These are phyloP conservation scores for Tyrophagus putrescentiae DNA, from an alignment of 1,140 invertebrate species.

Conservation along the genomic window DNA sequence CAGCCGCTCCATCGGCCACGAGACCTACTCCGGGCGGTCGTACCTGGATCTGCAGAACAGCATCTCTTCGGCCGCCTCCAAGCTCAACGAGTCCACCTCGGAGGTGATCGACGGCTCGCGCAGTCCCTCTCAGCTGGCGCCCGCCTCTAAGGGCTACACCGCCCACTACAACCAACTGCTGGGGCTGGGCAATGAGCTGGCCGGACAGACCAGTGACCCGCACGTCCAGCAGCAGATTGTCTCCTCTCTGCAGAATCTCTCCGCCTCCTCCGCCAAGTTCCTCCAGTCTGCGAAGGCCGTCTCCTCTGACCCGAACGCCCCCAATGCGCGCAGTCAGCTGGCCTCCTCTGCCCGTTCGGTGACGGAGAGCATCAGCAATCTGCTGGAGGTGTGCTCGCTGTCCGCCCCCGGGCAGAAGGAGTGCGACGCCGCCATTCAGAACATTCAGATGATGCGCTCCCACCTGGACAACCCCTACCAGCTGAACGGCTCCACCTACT, in stretches of 20 bases:
- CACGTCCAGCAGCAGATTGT: slow-evolving; percentile 61
- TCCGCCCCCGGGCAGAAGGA: slow-evolving; percentile 81
- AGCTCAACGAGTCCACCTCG: slow-evolving; percentile 62
- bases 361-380: slow-evolving; percentile 78
- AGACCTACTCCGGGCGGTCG: slow-evolving; percentile 51
- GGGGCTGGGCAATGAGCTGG: slow-evolving; percentile 61
- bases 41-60: slow-evolving; percentile 73
- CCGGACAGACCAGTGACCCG: slow-evolving; percentile 54
- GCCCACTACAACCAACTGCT: slow-evolving; percentile 58
- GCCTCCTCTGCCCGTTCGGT: slow-evolving; percentile 68
- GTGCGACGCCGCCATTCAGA: slow-evolving; percentile 86
- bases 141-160: slow-evolving; percentile 55
- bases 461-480: slow-evolving; percentile 71
- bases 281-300: slow-evolving; percentile 72
- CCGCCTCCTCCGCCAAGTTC: slow-evolving; percentile 69
- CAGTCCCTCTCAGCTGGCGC: slow-evolving; percentile 50
- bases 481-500: slow-evolving; percentile 74
- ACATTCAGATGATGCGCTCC: slow-evolving; percentile 59
- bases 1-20: slow-evolving; percentile 51
- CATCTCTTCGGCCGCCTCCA: slow-evolving; percentile 60
- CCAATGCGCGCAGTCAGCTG: slow-evolving; percentile 75
- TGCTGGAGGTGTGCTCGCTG: slow-evolving; percentile 65
- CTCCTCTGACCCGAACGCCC: slow-evolving; percentile 68
- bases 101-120: slow-evolving; percentile 55
- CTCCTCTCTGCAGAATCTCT: slow-evolving; percentile 66